Base-by-base conservation (phyloP, 2,113 vertebrate genomes). In the Taurulus bubalis region DNA sequence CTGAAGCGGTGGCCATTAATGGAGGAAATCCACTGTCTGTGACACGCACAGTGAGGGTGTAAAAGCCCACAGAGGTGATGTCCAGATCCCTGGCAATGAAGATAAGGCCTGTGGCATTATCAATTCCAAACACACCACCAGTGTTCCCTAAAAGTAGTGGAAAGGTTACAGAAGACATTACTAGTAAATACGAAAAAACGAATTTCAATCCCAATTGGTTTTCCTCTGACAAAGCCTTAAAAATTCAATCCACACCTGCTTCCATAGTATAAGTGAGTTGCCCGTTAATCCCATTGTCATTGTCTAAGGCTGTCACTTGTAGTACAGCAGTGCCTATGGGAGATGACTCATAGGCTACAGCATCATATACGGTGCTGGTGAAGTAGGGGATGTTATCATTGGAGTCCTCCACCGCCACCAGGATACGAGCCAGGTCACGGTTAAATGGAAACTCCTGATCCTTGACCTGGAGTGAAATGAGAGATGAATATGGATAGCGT, bases 391-490 rank as follows among this genome's bases (percentile, higher is more conserved):
- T 95, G 83, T 99, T 98, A 79, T 99, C 98, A 34, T 99, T 99
- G 71, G 96, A 95, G 89, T 99, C 98, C 82, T 99, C 97, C 86
- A 99, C 97, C 5, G 95, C 96, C 82, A 99, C 95, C 87, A 96
- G 94, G 80, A 99, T 96, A 42, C 97, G 96, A 80, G 96, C 97
- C 94, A 99, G 88, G 90, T 98, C 98, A 80, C 98, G 96, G 90
- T 97, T 96, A 62, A 98, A 99, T 36, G 98, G 98, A 88, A 98
- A 97, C 89, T 99, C 98, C 90, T 99, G 98, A 93, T 99, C 98
- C 92, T 98, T 97, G 80, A 99, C 98, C 98, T 99, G 84, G 0
- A 62, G 74, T 16, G 51, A 78, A 77, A 81, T 16, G 60, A 88
- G 58, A 83, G 47, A 80, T 71, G 55, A 83, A 86, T 79, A 84